These are phyloP conservation scores for Chrysogorgia sp. DNA, from an alignment of 92 coral and sea anemone species.

Conservation along the genomic window DNA sequence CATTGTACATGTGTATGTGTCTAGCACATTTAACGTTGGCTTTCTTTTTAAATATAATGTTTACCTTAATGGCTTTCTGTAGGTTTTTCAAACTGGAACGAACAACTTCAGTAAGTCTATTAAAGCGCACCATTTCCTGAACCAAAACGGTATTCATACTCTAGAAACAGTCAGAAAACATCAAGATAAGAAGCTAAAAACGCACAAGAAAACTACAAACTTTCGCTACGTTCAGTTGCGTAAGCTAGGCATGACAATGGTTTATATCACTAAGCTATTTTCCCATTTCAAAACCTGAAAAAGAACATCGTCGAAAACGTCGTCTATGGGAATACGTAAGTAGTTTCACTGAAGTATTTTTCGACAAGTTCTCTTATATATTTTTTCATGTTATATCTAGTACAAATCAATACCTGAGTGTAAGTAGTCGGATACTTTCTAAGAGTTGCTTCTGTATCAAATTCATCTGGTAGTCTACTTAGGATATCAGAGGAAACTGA, in stretches of 20 bases:
- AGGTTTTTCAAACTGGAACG: constrained; percentile 89
- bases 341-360: too few relatives aligned
- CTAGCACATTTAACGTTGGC: too few relatives aligned
- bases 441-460: constrained; percentile 94
- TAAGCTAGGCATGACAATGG: too few relatives aligned
- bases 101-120: constrained; percentile 92
- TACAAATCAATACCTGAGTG: constrained; percentile 63
- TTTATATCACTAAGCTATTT: too few relatives aligned
- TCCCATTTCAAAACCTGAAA: too few relatives aligned
- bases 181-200: not conserved
- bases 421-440: constrained; percentile 95
- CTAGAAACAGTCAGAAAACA: not conserved
- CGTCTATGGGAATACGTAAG: too few relatives aligned
- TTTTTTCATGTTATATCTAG: not conserved
- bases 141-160: constrained; percentile 98
- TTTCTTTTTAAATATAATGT: not conserved
- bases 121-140: constrained; percentile 98
- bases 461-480: constrained; percentile 81
- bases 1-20: too few relatives aligned
- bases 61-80: constrained; percentile 96
- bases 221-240: too few relatives aligned
- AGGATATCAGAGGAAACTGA: constrained; percentile 92
- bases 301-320: too few relatives aligned
- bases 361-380: too few relatives aligned
- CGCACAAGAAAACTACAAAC: too few relatives aligned